Evolutionary conservation across 2,888 invertebrate genomes (phyloP), one percentile per base, ranked within the genome.

Genomic region (Ariolimax columbianus): DNA sequence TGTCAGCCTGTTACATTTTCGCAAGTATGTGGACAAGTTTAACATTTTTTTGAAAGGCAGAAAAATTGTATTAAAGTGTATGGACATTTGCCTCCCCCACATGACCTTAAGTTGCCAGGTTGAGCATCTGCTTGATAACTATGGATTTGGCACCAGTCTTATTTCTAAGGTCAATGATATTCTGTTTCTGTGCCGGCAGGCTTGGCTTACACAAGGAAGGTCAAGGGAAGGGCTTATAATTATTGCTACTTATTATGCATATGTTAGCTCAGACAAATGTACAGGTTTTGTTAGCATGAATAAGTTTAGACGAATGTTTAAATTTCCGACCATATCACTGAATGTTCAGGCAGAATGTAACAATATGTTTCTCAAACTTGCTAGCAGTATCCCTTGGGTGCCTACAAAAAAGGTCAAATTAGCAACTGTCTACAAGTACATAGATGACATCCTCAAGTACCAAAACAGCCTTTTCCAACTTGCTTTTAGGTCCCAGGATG

Each of bases 151-250:
- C 36, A 14, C 9, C 36, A 23, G 0, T 9, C 9, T 82, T 63
- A 66, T 82, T 14, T 33, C 55, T 2, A 82, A 82, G 38, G 77
- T 77, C 1, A 38, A 26, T 19, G 82, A 82, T 47, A 66, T 82
- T 59, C 30, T 82, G 38, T 82, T 82, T 66, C 40, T 82, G 43
- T 82, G 75, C n/a, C 17, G 75, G 26, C 33, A 51, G 33, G 82
- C 82, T 26, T 82, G 82, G 82, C 68, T 82, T 4, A 82, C 82
- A 11, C 55, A 82, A 38, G 82, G 82, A 14, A 47, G 82, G 26
- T 66, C 75, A 0, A 75, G 82, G 47, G 43, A 75, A 19, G 82
- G 75, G 9, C 77, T 82, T 19, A 82, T 82, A 7, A 66, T 72
- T 2, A 75, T 82, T 17, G 82, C 82, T 19, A 47, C 77, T 19